These are phyloP conservation scores for Carassius carassius DNA, from an alignment of 2,113 vertebrate species.

Conservation along the genomic window DNA sequence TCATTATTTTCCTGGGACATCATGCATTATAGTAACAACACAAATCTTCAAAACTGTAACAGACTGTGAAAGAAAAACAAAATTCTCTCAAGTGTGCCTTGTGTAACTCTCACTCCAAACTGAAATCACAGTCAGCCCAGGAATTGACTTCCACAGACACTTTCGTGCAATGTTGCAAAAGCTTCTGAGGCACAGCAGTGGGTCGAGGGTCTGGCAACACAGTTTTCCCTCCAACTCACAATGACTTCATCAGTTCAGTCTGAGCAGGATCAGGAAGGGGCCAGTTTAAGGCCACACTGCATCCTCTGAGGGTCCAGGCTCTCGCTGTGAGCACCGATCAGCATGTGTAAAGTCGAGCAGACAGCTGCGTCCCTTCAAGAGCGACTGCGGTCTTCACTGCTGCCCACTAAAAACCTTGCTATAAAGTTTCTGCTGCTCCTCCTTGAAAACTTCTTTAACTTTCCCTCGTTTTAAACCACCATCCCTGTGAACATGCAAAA, in stretches of 20 bases:
- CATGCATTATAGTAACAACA: slow-evolving; percentile 41
- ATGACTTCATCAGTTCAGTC: not conserved
- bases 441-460: slow-evolving; percentile 85
- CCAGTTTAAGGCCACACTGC: not conserved
- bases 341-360: not conserved
- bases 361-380: slow-evolving; percentile 67
- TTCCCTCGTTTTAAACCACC: slow-evolving; percentile 87
- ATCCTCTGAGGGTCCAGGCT: not conserved
- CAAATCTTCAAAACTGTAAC: not conserved
- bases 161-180: slow-evolving; percentile 45
- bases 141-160: slow-evolving; percentile 16
- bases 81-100: too few relatives aligned
- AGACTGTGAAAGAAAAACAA: too few relatives aligned
- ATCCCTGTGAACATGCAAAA: slow-evolving; percentile 72
- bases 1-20: slow-evolving; percentile 14
- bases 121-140: not conserved
- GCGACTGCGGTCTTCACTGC: slow-evolving; percentile 80
- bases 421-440: slow-evolving; percentile 89
- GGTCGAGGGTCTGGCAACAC: not conserved
- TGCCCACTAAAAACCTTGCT: slow-evolving; percentile 86
- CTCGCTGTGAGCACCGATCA: not conserved
- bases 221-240: not conserved
- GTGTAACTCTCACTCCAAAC: slow-evolving; percentile 9
- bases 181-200: slow-evolving; percentile 14
- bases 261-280: slow-evolving; percentile 2